Evolutionary conservation across 1,140 invertebrate species (phyloP).

Genomic region (Solenopsis invicta): DNA sequence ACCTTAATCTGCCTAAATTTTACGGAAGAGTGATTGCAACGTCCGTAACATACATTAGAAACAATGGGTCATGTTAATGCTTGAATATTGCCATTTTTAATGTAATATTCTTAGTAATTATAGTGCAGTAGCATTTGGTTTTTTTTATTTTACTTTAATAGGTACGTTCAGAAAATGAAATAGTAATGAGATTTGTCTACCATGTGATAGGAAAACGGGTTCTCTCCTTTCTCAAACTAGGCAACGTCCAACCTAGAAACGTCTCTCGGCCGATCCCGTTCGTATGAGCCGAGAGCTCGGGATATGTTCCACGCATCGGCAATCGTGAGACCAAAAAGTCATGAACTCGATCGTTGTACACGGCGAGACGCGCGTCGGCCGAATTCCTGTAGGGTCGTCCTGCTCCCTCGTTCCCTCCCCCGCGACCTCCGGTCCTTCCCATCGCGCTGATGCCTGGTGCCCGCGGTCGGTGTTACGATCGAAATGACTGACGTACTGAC

Average conservation of each 20-base stretch:
- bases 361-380: constrained; percentile 64
- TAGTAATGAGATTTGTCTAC: background rate
- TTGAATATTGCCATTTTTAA: no score
- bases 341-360: constrained; percentile 60
- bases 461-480: constrained; percentile 81
- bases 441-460: constrained; percentile 41
- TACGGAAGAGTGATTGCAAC: background rate
- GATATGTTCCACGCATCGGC: constrained; percentile 42
- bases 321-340: constrained; percentile 60
- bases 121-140: background rate
- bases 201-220: background rate
- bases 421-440: constrained; percentile 46
- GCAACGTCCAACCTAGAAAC: constrained; percentile 25
- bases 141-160: background rate
- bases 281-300: constrained; percentile 21
- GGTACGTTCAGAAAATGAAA: background rate
- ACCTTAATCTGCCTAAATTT: background rate
- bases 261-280: constrained; percentile 8
- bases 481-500: constrained; percentile 85
- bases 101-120: background rate
- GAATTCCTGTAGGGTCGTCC: constrained; percentile 79
- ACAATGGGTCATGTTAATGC: background rate
- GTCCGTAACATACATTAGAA: background rate
- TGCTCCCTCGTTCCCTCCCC: constrained; percentile 58
- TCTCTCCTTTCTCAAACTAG: constrained; percentile 45